Evolutionary conservation across 2,797 vertebrate species (phyloP), one percentile per base, ranked within the genome.

Genomic region (Cichlasoma orientale): DNA sequence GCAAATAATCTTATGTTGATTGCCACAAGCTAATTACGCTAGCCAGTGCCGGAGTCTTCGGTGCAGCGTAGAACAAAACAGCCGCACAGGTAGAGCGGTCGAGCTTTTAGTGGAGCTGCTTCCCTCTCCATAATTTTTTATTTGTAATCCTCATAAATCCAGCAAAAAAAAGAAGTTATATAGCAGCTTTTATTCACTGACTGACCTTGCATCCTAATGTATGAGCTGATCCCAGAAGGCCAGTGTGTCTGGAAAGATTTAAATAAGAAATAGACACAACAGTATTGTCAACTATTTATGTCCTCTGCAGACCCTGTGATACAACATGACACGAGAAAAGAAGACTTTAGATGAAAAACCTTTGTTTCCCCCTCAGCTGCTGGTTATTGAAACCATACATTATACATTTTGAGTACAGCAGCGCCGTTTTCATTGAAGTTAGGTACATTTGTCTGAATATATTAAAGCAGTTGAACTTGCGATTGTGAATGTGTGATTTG

Each of bases 1-100:
- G 86, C 85, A 86, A 89, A 92, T 92, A 91, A 92, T 93, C 90
- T 89, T 75, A 78, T 85, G 84, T 81, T 91, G 86, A 94, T 89
- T 93, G 83, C 86, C 76, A 85, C 72, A 74, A 87, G 91, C 87
- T 90, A 90, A 93, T 94, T 93, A 91, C 80, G 85, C 80, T 84
- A 78, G 82, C 81, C 82, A 74, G 59, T 58, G 79, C 87, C 77
- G 82, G 83, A 87, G 74, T 76, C 69, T 66, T 84, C 74, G 19
- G 54, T 33, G 73, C 57, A 7, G 68, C 59, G 21, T 55, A 71
- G 78, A 86, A 80, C 61, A 66, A 77, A 78, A 73, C 75, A 76
- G 69, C 38, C 53, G 18, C 55, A 76, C 72, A 86, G 89, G 88
- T 89, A 76, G 72, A 69, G 81, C 72, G 84, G 82, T 77, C 54